phyloP scores from a whole-genome alignment of 2,797 vertebrate genomes.

The Hybognathus amarus region DNA sequence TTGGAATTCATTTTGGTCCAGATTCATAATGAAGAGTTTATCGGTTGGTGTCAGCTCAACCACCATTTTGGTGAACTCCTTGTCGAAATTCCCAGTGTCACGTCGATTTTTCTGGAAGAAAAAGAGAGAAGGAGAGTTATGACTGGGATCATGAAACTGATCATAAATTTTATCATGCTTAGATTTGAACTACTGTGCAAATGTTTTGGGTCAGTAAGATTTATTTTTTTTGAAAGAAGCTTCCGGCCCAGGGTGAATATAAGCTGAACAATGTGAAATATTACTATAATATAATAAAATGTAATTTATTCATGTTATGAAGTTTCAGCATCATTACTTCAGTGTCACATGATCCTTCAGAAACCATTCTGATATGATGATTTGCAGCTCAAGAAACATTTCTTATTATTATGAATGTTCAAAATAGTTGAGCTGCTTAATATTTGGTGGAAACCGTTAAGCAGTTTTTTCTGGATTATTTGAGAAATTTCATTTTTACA shows the following conservation, averaged over 20 bases:
- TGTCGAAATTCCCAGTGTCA: conserved; percentile 97
- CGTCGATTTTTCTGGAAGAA: conserved; percentile 86
- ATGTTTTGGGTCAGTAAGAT: not conserved
- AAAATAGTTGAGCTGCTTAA: not conserved
- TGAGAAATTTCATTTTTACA: not conserved
- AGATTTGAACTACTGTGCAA: not conserved
- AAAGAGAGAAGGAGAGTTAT: not conserved
- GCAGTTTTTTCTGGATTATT: not conserved
- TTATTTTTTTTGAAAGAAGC: not conserved
- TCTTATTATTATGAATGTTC: not conserved
- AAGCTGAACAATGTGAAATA: not conserved
- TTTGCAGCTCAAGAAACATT: not conserved
- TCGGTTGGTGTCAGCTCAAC: conserved; percentile 97
- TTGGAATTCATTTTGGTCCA: conserved; percentile 98
- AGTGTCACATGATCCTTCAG: not conserved
- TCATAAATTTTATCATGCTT: not conserved
- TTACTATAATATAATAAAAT: not conserved
- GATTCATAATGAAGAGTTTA: conserved; percentile 99
- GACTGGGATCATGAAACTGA: not conserved
- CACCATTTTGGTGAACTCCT: conserved; percentile 97
- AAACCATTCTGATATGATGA: not conserved
- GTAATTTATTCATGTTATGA: not conserved
- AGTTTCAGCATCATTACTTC: not conserved
- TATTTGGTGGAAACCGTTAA: not conserved
- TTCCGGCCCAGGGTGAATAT: not conserved